phyloP scores from a whole-genome alignment of 2,888 invertebrate species.

The Macrophya alboannulata region DNA sequence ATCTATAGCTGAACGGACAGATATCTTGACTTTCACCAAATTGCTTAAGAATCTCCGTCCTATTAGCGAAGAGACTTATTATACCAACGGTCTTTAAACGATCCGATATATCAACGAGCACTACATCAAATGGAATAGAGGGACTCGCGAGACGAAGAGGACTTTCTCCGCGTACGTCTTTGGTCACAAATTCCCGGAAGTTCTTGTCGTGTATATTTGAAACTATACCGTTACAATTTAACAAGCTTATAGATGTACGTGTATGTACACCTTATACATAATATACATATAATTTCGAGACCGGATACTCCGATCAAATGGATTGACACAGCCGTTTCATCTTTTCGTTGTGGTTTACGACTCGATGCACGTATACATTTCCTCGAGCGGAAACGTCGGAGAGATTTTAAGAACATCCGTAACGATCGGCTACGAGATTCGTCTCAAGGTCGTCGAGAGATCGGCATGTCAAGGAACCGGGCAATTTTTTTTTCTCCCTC shows the following conservation, averaged over 20 bases:
- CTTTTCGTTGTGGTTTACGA: constrained; percentile 8
- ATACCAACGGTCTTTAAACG: constrained; percentile 6
- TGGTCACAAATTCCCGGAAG: constrained; percentile 66
- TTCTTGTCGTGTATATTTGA: constrained; percentile 56
- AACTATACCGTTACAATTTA: constrained; percentile 39
- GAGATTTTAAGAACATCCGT: constrained; percentile 24
- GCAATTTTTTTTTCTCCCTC: background rate
- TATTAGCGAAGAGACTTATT: constrained; percentile 28
- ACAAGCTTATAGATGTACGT: background rate
- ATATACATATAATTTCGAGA: background rate
- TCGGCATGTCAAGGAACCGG: background rate
- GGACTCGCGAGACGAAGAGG: constrained; percentile 51
- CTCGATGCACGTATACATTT: background rate
- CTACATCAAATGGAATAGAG: background rate
- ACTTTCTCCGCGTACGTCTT: constrained; percentile 72
- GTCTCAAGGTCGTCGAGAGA: constrained; percentile 12
- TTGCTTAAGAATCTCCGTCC: constrained; percentile 70
- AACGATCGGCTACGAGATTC: background rate
- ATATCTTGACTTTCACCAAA: constrained; percentile 73
- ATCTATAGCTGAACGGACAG: background rate
- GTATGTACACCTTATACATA: background rate
- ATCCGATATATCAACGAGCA: constrained; percentile 20
- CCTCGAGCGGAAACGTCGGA: background rate
- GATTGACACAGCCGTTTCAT: constrained; percentile 28
- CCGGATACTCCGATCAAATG: constrained; percentile 22